A percentile compares a stretch with the other conserved stretches of the same genome.
Evolutionary conservation across 92 coral and sea anemone genomes (phyloP).

Genomic region (Siderastrea radians): DNA sequence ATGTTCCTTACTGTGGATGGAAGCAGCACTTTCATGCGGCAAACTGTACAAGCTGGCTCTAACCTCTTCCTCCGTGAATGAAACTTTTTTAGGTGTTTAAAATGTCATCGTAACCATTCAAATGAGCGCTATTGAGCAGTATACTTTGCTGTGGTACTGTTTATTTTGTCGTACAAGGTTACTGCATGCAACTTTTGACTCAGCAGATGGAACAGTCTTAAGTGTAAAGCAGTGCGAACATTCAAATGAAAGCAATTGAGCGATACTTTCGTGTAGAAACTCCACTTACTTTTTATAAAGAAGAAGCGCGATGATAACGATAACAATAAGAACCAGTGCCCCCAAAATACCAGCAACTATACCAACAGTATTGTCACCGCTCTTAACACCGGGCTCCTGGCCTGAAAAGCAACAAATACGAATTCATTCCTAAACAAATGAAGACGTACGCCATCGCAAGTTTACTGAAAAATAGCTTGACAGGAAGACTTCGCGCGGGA

Average conservation of each 20-base stretch:
- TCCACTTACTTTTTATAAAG: conserved; percentile 77
- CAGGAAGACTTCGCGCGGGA: too few relatives aligned
- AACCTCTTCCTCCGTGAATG: background rate
- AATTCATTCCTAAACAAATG: background rate
- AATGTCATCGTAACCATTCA: too few relatives aligned
- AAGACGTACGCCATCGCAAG: background rate
- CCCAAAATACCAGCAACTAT: conserved; percentile 85
- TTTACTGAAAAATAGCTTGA: too few relatives aligned
- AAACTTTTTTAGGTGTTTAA: too few relatives aligned
- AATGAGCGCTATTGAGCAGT: too few relatives aligned
- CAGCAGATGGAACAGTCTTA: background rate
- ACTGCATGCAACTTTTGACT: background rate
- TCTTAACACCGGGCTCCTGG: background rate
- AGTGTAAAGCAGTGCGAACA: background rate
- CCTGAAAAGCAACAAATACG: background rate
- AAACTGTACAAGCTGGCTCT: background rate
- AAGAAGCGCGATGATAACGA: conserved; percentile 64
- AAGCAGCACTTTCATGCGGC: background rate
- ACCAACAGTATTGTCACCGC: conserved; percentile 50
- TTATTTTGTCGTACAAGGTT: too few relatives aligned
- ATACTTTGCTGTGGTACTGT: too few relatives aligned
- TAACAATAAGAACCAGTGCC: conserved; percentile 69
- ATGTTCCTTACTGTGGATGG: too few relatives aligned
- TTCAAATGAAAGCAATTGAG: background rate
- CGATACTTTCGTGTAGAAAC: background rate